phyloP scores from a whole-genome alignment of 2,888 invertebrate genomes.

The Cantharis flavilabris region DNA sequence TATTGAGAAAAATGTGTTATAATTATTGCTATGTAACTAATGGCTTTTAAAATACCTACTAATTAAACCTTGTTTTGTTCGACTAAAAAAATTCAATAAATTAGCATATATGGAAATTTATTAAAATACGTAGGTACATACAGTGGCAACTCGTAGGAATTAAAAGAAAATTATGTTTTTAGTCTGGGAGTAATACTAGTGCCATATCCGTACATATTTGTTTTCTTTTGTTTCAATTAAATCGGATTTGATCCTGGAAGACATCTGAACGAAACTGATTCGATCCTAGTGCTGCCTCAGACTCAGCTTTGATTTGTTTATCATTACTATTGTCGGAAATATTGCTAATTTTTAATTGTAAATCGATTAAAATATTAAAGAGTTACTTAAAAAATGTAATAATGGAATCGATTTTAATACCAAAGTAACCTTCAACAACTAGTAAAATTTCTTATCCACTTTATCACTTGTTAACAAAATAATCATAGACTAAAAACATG shows the following conservation, averaged over 20 bases:
- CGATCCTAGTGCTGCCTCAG: too few species aligned
- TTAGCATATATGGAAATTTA: background rate
- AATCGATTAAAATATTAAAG: background rate
- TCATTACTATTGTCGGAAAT: background rate
- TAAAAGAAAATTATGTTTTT: too few species aligned
- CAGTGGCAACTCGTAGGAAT: background rate
- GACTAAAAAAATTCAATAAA: background rate
- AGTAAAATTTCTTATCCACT: too few species aligned
- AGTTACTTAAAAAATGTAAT: background rate
- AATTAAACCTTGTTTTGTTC: background rate
- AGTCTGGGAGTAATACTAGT: too few species aligned
- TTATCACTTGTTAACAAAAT: background rate
- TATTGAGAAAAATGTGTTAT: background rate
- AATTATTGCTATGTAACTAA: background rate
- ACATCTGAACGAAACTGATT: too few species aligned
- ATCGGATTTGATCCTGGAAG: too few species aligned
- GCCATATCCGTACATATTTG: too few species aligned
- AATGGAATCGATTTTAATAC: background rate
- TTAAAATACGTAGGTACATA: background rate
- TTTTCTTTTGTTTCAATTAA: too few species aligned
- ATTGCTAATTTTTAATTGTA: background rate
- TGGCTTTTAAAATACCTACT: background rate
- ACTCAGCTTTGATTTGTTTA: too few species aligned
- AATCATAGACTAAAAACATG: background rate
- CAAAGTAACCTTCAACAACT: background rate